phyloP scores from a whole-genome alignment of 1,140 invertebrate species.

The Saxidomus purpurata region DNA sequence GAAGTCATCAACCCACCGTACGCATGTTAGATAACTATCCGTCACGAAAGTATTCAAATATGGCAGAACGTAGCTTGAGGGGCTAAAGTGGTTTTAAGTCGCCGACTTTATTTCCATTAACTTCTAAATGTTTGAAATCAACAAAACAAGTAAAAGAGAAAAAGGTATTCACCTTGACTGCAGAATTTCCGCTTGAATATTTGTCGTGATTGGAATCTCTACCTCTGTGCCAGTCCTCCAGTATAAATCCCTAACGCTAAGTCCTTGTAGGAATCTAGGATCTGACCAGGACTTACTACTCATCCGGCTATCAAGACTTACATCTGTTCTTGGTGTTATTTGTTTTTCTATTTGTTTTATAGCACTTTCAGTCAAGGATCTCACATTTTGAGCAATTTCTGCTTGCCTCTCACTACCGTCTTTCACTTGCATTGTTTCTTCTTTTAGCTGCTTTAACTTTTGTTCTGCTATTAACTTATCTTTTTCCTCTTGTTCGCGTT shows the following conservation, averaged over 20 bases:
- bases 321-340: slow-evolving; percentile 15
- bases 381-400: neutral
- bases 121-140: no score
- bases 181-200: slow-evolving; percentile 18
- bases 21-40: no score
- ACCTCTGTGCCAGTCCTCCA: neutral
- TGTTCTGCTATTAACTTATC: neutral
- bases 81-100: no score
- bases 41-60: no score
- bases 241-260: slow-evolving; percentile 22
- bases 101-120: no score
- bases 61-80: no score
- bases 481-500: slow-evolving; percentile 41
- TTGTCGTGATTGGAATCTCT: neutral
- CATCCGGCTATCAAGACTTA: neutral
- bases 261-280: slow-evolving; percentile 40
- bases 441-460: neutral
- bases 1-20: no score
- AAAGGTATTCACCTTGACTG: slow-evolving; percentile 27
- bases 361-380: slow-evolving; percentile 2
- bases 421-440: neutral
- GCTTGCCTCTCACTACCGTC: neutral
- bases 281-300: slow-evolving; percentile 40
- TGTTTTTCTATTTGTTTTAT: slow-evolving; percentile 12
- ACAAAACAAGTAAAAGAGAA: neutral